Conservation (phyloP, 2,113 vertebrate species). For the Cynoglossus semilaevis region DNA sequence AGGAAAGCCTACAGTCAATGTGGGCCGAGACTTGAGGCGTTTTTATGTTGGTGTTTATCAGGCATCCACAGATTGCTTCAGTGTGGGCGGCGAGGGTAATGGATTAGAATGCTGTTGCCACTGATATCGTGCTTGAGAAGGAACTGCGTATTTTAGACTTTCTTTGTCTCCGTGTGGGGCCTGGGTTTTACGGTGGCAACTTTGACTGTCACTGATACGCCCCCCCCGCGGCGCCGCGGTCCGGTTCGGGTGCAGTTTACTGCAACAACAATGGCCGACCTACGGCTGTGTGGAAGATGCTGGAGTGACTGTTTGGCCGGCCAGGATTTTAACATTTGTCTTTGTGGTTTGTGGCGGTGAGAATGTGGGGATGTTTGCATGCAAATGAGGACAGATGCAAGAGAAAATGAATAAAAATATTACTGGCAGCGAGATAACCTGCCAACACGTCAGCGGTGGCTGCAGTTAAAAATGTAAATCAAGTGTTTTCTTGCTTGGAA, state of each 20-base stretch:
- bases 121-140: conserved; percentile 64
- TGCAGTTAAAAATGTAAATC: neutral
- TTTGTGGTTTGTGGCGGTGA: conserved; percentile 26
- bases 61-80: conserved; percentile 67
- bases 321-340: conserved; percentile 32
- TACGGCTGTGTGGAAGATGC: conserved; percentile 32
- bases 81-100: conserved; percentile 73
- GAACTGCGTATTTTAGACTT: conserved; percentile 62
- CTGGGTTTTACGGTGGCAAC: conserved; percentile 46
- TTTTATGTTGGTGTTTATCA: conserved; percentile 74
- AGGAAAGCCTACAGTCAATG: conserved; percentile 61
- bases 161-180: conserved; percentile 62
- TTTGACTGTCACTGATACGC: conserved; percentile 53
- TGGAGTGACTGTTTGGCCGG: conserved; percentile 29
- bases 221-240: too few species aligned
- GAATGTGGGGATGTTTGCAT: conserved; percentile 19
- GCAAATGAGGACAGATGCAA: conserved; percentile 18
- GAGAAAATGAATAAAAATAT: conserved; percentile 7
- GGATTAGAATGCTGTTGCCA: conserved; percentile 70
- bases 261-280: conserved; percentile 48
- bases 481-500: neutral
- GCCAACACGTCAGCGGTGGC: conserved; percentile 10
- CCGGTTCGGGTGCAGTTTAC: conserved; percentile 52
- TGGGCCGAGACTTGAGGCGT: conserved; percentile 66
- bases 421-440: neutral